phyloP scores from a whole-genome alignment of 2,888 invertebrate species.

The Eupithecia abbreviata region DNA sequence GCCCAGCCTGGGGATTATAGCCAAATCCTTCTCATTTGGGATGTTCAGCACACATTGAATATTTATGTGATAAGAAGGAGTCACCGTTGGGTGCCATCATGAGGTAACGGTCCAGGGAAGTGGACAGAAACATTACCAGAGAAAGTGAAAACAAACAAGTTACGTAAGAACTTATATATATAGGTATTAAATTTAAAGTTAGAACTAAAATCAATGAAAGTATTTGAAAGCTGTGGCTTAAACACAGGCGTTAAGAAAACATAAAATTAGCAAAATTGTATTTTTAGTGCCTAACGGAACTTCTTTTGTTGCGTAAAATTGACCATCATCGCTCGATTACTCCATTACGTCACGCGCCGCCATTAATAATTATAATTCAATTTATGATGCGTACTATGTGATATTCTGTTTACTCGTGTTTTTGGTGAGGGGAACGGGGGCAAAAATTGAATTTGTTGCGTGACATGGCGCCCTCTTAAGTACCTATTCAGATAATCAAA shows the following conservation, averaged over 20 bases:
- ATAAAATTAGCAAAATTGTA: neutral
- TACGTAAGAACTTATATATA: neutral
- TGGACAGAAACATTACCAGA: neutral
- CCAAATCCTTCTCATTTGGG: too few species aligned
- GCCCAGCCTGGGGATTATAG: too few species aligned
- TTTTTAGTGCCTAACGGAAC: neutral
- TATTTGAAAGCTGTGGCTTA: neutral
- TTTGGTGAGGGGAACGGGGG: too few species aligned
- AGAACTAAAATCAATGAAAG: neutral
- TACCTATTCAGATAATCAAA: too few species aligned
- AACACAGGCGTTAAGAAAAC: neutral
- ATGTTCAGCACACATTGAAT: too few species aligned
- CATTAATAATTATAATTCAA: neutral
- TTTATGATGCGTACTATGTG: too few species aligned
- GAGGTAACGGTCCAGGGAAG: neutral
- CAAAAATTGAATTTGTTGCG: too few species aligned
- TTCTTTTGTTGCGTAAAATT: neutral
- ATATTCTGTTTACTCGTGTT: too few species aligned
- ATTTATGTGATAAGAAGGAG: too few species aligned
- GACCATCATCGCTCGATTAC: neutral
- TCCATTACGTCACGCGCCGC: neutral
- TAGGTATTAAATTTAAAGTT: neutral
- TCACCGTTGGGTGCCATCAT: too few species aligned
- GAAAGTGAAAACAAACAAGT: neutral
- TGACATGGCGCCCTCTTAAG: too few species aligned